These are phyloP conservation scores for Arge pagana DNA, from an alignment of 2,888 invertebrate genomes.

Conservation along the genomic window DNA sequence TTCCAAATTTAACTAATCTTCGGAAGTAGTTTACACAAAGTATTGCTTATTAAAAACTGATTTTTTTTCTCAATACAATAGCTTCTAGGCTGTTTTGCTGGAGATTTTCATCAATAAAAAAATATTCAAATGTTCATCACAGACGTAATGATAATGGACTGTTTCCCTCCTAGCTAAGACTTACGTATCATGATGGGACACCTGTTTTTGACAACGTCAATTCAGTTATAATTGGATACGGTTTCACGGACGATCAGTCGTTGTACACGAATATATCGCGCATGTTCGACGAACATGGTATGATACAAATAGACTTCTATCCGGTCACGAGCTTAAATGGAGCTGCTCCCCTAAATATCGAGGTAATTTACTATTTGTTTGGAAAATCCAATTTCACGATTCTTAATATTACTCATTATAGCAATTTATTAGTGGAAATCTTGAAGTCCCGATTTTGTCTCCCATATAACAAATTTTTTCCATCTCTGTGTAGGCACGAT, in stretches of 20 bases:
- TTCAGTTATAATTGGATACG: constrained; percentile 65
- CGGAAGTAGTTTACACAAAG: too few relatives aligned
- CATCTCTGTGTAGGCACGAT: constrained; percentile 67
- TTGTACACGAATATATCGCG: constrained; percentile 61
- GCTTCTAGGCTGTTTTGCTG: neutral
- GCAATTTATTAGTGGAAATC: constrained; percentile 35
- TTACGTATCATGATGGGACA: constrained; percentile 72
- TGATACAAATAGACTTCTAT: constrained; percentile 67
- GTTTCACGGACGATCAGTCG: constrained; percentile 66
- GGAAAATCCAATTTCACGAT: too few relatives aligned
- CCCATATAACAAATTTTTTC: constrained; percentile 22
- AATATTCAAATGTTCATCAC: too few relatives aligned
- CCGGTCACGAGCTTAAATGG: constrained; percentile 65
- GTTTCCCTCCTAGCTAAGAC: constrained; percentile 65
- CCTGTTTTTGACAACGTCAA: constrained; percentile 66
- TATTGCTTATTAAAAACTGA: too few relatives aligned
- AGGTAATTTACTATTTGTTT: too few relatives aligned
- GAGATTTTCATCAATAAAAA: too few relatives aligned
- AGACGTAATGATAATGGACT: neutral
- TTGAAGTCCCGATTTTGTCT: constrained; percentile 29
- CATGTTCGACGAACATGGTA: constrained; percentile 67
- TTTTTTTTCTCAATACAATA: constrained; percentile 29
- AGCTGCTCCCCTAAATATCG: constrained; percentile 70
- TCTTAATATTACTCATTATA: too few relatives aligned
- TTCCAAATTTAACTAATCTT: too few relatives aligned